A percentile compares a stretch with the other conserved stretches of the same genome.
Evolutionary conservation across 2,888 invertebrate genomes (phyloP).

Genomic region (Dasysyrphus albostriatus): DNA sequence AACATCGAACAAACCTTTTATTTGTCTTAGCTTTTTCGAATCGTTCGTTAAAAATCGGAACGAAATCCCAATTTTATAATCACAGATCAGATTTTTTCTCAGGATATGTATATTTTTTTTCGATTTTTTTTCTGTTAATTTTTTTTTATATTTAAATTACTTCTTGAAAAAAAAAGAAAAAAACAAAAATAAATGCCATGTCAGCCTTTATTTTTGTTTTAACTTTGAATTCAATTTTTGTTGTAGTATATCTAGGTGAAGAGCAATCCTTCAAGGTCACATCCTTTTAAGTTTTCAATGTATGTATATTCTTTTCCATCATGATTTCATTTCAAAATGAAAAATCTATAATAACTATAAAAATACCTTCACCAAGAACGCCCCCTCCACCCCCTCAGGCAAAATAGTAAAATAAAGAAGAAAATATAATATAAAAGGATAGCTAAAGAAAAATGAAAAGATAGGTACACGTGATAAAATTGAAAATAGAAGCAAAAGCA

Average conservation of each 20-base stretch:
- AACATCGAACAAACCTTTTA: too few species aligned
- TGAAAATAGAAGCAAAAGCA: constrained; percentile 16
- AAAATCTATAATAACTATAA: constrained; percentile 40
- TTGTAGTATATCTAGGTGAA: constrained; percentile 9
- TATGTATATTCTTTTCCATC: background rate
- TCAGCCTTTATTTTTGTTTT: background rate
- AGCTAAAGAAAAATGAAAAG: background rate
- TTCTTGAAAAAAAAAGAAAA: background rate
- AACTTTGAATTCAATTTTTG: background rate
- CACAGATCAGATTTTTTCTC: background rate
- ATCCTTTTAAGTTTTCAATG: constrained; percentile 13
- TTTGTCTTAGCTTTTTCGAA: too few species aligned
- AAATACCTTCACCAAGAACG: background rate
- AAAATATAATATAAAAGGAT: constrained; percentile 3
- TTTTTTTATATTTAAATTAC: background rate
- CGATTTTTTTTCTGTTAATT: background rate
- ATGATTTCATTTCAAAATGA: constrained; percentile 23
- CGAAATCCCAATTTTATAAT: too few species aligned
- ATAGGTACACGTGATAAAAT: constrained; percentile 32
- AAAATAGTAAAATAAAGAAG: background rate
- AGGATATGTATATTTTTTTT: background rate
- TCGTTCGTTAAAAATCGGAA: too few species aligned
- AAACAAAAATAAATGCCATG: background rate
- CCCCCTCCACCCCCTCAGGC: background rate
- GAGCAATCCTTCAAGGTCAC: constrained; percentile 20